Base-by-base conservation (phyloP, 1,140 invertebrate species). In the Listronotus bonariensis region DNA sequence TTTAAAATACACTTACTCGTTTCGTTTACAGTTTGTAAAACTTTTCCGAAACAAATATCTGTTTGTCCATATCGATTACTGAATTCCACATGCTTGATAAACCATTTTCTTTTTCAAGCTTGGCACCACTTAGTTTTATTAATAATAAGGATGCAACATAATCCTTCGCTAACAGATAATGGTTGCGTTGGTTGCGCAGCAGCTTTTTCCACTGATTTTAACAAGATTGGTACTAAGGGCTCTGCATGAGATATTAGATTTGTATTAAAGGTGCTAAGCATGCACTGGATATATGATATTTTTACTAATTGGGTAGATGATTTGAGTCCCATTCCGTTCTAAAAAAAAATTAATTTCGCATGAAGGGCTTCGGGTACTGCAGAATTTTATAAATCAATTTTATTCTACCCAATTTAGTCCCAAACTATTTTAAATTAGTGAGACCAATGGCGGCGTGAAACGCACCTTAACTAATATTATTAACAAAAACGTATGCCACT, bases 41-140 rank as follows among this genome's bases (percentile, higher is more conserved):
- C 70, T 93, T 92, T 67, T 96, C 94, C 46, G 89, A 87, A 41
- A 93, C 85, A 76, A 94, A 92, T 48, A 89, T 80, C 69, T 91
- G 89, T 73, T 93, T 93, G 17, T 92, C 87, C 67, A 87, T 79
- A 77, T 91, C 89, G 18, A 86, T 73, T 9, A 92, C 79, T 11
- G 87, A 80, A 49, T 81, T 85, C 90, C 91, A 93, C 59, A 93
- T 80, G 12, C 81, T 73, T 43, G 71, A 80, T 18, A 85, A 74
- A 68, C 82, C 82, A 60, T 85, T 85, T 26, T 82, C 79, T 31
- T 76, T 86, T 77, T 86, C 85, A 12, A 81, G 72, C 68, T 86
- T 84, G 26, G 81, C 77, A 34, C 80, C 68, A 10, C 84, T 77
- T 12, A 93, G 73, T 76, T 87, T 88, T 11, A 93, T 78, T 41